A percentile compares a stretch with the other conserved stretches of the same genome.
Conservation (phyloP, 2,113 vertebrate genomes). For the Notiomystis cincta region DNA sequence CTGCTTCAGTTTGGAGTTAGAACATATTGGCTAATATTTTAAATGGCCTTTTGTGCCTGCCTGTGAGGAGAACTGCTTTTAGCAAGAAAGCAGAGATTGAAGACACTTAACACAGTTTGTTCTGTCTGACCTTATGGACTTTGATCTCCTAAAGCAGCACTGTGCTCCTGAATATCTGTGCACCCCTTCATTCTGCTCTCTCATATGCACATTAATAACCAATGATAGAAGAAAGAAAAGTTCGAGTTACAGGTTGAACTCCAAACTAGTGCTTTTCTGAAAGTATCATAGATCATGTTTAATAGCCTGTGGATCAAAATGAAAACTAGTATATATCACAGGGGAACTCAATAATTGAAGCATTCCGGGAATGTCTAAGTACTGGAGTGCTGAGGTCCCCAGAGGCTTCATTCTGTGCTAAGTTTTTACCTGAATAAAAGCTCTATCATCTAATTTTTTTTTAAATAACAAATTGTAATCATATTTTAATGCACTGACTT, state of each 20-base stretch:
- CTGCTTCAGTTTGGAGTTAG: neutral
- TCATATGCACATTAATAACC: neutral
- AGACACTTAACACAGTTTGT: neutral
- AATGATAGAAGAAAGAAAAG: neutral
- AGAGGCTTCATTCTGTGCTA: neutral
- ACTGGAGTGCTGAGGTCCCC: neutral
- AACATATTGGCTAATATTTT: neutral
- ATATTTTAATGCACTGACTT: neutral
- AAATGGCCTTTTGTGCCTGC: neutral
- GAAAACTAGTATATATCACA: constrained; percentile 39
- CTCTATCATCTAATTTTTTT: neutral
- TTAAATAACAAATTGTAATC: neutral
- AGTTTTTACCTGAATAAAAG: neutral
- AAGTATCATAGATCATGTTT: constrained; percentile 45
- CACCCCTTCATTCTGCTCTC: neutral
- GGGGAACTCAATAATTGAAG: constrained; percentile 46
- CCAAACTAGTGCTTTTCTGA: neutral
- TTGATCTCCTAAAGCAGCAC: neutral
- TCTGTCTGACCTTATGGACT: neutral
- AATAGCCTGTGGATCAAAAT: constrained; percentile 38
- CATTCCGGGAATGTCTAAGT: constrained; percentile 19
- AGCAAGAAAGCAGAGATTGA: neutral
- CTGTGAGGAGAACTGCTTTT: neutral
- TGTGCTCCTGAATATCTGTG: neutral
- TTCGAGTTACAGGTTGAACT: neutral